Evolutionary conservation across 1,140 invertebrate species (phyloP).

Genomic region (Lasioglossum albipes): DNA sequence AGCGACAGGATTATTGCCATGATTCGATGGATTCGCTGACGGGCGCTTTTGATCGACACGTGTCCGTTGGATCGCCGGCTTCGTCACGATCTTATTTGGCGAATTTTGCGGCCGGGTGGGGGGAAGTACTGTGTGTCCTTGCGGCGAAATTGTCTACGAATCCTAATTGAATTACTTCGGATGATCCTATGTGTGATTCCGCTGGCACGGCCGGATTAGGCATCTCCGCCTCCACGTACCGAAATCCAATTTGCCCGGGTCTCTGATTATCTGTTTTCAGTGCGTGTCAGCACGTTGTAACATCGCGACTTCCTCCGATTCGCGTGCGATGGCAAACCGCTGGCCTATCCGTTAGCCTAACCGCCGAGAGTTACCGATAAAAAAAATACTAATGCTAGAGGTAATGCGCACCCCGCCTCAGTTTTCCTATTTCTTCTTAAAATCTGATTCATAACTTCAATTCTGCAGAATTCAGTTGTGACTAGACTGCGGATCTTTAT

Average conservation of each 20-base stretch:
- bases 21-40: too few relatives aligned
- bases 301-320: background rate
- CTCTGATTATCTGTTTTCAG: constrained; percentile 27
- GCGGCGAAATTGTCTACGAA: constrained; percentile 31
- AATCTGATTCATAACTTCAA: too few relatives aligned
- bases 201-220: constrained; percentile 28
- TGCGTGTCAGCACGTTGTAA: background rate
- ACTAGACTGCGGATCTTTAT: too few relatives aligned
- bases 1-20: too few relatives aligned
- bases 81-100: background rate
- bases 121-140: constrained; percentile 8
- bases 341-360: background rate
- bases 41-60: background rate
- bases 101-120: background rate
- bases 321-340: background rate
- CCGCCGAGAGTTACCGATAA: background rate
- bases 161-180: constrained; percentile 53
- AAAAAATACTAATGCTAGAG: background rate
- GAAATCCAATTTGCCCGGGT: constrained; percentile 52
- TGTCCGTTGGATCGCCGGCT: background rate
- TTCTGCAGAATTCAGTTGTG: too few relatives aligned
- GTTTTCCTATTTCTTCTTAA: background rate
- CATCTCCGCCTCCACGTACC: constrained; percentile 30
- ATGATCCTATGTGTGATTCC: constrained; percentile 52
- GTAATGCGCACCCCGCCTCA: too few relatives aligned